Evolutionary conservation across 2,113 vertebrate genomes (phyloP).

Genomic region (Perognathus longimembris): DNA sequence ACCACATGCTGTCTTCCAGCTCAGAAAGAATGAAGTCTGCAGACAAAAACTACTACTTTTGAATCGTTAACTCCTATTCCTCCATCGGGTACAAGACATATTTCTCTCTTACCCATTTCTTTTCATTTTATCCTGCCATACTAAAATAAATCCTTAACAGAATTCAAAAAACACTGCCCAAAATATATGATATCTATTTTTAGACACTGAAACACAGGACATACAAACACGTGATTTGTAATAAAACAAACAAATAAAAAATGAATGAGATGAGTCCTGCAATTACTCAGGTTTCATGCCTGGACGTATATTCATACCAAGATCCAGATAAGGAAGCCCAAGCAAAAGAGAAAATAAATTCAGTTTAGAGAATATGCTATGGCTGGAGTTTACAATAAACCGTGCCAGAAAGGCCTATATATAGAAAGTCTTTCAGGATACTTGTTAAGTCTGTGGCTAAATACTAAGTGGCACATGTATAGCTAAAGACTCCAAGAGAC

Average conservation of each 20-base stretch:
- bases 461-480: not conserved
- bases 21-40: too few species aligned
- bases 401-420: not conserved
- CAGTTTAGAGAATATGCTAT: not conserved
- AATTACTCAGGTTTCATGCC: not conserved
- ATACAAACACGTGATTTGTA: not conserved
- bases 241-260: not conserved
- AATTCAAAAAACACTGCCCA: not conserved
- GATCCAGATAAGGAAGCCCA: not conserved
- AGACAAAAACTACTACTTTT: too few species aligned
- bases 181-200: constrained; percentile 34
- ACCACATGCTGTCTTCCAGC: too few species aligned
- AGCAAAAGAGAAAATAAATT: constrained; percentile 1
- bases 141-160: too few species aligned
- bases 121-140: too few species aligned
- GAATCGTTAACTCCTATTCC: too few species aligned
- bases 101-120: too few species aligned
- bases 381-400: not conserved
- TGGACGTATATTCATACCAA: not conserved
- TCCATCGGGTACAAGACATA: too few species aligned
- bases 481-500: not conserved
- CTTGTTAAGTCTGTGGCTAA: not conserved
- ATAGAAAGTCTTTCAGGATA: not conserved
- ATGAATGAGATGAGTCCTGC: not conserved
- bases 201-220: not conserved